Conservation (phyloP, 92 coral and sea anemone genomes). For the Palythoa grandis region DNA sequence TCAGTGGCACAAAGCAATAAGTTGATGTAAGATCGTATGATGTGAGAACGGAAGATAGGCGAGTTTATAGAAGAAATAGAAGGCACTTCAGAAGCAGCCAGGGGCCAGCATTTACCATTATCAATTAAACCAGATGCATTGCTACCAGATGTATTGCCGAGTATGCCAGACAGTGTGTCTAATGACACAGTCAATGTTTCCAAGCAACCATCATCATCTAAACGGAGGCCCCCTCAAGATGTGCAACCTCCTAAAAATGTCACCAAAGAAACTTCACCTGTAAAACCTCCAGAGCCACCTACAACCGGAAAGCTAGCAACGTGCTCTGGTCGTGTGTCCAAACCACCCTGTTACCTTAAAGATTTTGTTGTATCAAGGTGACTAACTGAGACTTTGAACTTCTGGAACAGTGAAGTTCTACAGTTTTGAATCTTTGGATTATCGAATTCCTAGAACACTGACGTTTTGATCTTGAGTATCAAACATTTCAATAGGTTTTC, state of each 20-base stretch:
- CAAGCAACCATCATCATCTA: not conserved
- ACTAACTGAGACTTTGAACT: not conserved
- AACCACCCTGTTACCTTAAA: not conserved
- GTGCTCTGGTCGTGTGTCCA: not conserved
- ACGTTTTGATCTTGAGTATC: too few species aligned
- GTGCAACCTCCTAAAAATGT: not conserved
- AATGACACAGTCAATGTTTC: not conserved
- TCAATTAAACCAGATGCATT: not conserved
- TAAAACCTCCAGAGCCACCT: not conserved
- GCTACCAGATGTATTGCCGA: not conserved
- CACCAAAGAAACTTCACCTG: not conserved
- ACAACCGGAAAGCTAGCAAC: not conserved
- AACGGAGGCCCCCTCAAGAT: not conserved
- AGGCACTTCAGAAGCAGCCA: not conserved
- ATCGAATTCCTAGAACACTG: too few species aligned
- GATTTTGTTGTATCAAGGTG: not conserved
- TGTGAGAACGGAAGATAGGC: too few species aligned
- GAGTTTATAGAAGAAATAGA: too few species aligned
- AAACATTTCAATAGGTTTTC: too few species aligned
- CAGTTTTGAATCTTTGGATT: too few species aligned
- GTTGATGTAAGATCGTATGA: not conserved
- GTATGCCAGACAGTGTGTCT: slow-evolving; percentile 11
- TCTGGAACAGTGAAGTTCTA: too few species aligned
- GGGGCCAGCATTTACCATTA: not conserved
- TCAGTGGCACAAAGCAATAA: not conserved